phyloP scores from a whole-genome alignment of 37 sponge, comb jelly and placozoan genomes.

The Ianthella basta region DNA sequence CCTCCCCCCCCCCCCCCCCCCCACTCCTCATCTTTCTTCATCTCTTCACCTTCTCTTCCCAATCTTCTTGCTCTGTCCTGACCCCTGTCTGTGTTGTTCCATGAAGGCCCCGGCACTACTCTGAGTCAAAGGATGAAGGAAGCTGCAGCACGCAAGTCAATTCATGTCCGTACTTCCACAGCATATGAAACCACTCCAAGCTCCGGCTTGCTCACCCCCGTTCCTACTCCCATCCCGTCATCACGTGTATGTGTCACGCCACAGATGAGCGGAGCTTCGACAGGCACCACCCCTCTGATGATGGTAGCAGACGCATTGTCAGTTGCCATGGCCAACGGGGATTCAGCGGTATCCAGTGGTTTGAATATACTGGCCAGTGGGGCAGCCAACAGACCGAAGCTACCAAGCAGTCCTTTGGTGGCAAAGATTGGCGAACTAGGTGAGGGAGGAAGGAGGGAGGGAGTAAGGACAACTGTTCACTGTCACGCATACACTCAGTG shows the following conservation, averaged over 20 bases:
- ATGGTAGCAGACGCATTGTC: too few relatives aligned
- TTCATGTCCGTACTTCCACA: conserved; percentile 2
- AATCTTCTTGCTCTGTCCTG: too few relatives aligned
- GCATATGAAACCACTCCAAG: background rate
- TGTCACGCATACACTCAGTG: too few relatives aligned
- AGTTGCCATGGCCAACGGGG: conserved; percentile 1
- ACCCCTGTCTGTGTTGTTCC: background rate
- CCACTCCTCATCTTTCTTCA: too few relatives aligned
- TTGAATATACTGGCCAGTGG: background rate
- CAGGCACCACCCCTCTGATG: too few relatives aligned
- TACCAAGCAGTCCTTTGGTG: conserved; percentile 1
- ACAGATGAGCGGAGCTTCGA: too few relatives aligned
- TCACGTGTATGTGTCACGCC: background rate
- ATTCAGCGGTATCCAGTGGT: background rate
- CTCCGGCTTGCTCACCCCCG: conserved; percentile 3
- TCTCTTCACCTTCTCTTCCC: too few relatives aligned
- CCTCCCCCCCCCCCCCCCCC: background rate
- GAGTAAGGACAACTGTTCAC: too few relatives aligned
- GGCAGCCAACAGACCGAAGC: background rate
- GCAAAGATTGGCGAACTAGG: background rate
- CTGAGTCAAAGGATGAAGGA: background rate
- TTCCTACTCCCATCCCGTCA: conserved; percentile 8
- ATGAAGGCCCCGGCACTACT: conserved; percentile 17
- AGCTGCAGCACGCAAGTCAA: background rate
- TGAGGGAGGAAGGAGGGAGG: background rate